phyloP scores from a whole-genome alignment of 2,888 invertebrate species.

The Lacanobia oleracea region DNA sequence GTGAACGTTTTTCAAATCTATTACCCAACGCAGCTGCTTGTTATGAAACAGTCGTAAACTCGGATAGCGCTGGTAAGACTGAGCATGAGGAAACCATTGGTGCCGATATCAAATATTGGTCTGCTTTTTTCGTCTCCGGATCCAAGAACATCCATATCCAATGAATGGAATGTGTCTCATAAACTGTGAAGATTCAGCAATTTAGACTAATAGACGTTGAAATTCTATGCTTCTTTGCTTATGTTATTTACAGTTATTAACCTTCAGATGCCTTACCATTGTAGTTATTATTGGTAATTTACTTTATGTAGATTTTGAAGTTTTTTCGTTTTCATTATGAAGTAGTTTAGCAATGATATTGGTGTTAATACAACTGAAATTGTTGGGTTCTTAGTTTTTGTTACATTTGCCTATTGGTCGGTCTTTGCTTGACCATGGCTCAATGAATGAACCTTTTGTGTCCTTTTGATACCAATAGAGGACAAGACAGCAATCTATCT shows the following conservation, averaged over 20 bases:
- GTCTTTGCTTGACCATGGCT: background rate
- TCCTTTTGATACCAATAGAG: constrained; percentile 18
- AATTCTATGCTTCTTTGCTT: background rate
- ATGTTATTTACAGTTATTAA: background rate
- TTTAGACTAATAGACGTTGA: background rate
- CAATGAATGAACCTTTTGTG: constrained; percentile 8
- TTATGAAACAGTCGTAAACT: constrained; percentile 62
- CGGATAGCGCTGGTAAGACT: constrained; percentile 45
- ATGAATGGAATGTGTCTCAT: background rate
- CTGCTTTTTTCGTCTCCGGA: background rate
- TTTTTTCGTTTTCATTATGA: background rate
- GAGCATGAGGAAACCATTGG: constrained; percentile 41
- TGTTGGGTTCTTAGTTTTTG: background rate
- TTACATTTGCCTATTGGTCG: background rate
- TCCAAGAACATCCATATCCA: background rate
- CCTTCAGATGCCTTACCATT: background rate
- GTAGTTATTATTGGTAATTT: background rate
- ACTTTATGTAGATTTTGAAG: background rate
- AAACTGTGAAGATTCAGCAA: background rate
- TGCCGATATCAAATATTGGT: background rate
- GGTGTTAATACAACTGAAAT: too few species aligned
- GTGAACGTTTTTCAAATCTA: constrained; percentile 33
- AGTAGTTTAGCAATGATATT: background rate
- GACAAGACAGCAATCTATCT: constrained; percentile 18
- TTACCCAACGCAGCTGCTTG: constrained; percentile 56